Evolutionary conservation across 2,888 invertebrate species (phyloP).

Genomic region (Clistopyga incitator): DNA sequence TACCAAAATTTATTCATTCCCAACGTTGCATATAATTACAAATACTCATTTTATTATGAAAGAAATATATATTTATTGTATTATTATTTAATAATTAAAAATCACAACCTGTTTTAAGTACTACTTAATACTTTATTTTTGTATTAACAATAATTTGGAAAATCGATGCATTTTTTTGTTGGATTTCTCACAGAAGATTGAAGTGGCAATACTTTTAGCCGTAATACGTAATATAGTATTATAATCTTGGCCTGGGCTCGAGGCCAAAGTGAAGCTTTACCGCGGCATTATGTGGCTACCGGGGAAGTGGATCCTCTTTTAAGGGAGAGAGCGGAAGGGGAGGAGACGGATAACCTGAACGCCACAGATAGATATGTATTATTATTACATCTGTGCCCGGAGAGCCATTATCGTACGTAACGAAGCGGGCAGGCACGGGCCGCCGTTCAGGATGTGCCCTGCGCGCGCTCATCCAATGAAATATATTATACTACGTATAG

Average conservation of each 20-base stretch:
- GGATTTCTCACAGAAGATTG: background rate
- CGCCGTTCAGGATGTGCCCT: constrained; percentile 67
- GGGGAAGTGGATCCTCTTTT: constrained; percentile 38
- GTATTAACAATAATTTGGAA: too few species aligned
- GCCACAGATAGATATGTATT: constrained; percentile 60
- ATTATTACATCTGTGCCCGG: constrained; percentile 64
- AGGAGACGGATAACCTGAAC: constrained; percentile 15
- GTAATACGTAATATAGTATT: constrained; percentile 30
- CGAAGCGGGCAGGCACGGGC: constrained; percentile 80
- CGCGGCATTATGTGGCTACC: constrained; percentile 54
- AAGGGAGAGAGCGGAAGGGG: background rate
- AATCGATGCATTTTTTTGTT: background rate
- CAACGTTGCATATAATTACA: too few species aligned
- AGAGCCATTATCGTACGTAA: constrained; percentile 79
- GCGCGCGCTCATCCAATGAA: constrained; percentile 57
- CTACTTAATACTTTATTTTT: too few species aligned
- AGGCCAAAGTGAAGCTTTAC: constrained; percentile 59
- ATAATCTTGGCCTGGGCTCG: constrained; percentile 50
- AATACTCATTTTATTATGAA: too few species aligned
- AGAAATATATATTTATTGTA: too few species aligned
- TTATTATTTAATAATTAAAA: too few species aligned
- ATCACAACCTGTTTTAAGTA: too few species aligned
- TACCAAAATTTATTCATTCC: too few species aligned
- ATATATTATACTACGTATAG: constrained; percentile 47
- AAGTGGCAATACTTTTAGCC: background rate